A percentile compares a stretch with the other conserved stretches of the same genome.
phyloP scores from a whole-genome alignment of 2,888 invertebrate species.

The Disparrhopalites patrizii region DNA sequence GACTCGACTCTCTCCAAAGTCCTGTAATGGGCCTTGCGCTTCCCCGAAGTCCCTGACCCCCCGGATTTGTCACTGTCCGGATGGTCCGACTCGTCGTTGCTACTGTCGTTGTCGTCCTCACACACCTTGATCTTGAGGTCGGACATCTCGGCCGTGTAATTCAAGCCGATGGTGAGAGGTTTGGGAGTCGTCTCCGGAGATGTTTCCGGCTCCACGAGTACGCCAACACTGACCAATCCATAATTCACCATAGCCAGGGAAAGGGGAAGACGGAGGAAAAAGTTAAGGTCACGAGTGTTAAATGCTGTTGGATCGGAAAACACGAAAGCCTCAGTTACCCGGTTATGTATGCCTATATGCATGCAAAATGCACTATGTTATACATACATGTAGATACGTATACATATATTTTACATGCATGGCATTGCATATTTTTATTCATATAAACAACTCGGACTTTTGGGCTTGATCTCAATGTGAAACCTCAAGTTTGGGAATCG shows the following conservation, averaged over 20 bases:
- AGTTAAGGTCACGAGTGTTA: not conserved
- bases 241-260: constrained; percentile 31
- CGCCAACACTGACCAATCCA: constrained; percentile 30
- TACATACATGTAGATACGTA: not conserved
- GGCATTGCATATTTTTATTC: not conserved
- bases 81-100: not conserved
- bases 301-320: no score
- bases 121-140: constrained; percentile 28
- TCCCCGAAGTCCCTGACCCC: not conserved
- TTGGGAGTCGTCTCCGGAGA: not conserved
- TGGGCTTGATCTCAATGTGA: not conserved
- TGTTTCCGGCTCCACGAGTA: constrained; percentile 26
- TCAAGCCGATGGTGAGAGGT: constrained; percentile 3
- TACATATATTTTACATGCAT: not conserved
- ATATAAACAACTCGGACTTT: not conserved
- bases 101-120: constrained; percentile 13
- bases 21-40: no score
- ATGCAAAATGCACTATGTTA: not conserved
- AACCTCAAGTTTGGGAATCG: no score
- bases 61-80: not conserved
- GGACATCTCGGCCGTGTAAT: constrained; percentile 19
- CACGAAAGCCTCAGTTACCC: no score
- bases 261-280: not conserved
- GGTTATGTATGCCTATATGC: no score
- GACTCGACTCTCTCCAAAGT: constrained; percentile 9